These are phyloP conservation scores for Bruchidius siliquastri DNA, from an alignment of 2,888 invertebrate genomes.

Conservation along the genomic window DNA sequence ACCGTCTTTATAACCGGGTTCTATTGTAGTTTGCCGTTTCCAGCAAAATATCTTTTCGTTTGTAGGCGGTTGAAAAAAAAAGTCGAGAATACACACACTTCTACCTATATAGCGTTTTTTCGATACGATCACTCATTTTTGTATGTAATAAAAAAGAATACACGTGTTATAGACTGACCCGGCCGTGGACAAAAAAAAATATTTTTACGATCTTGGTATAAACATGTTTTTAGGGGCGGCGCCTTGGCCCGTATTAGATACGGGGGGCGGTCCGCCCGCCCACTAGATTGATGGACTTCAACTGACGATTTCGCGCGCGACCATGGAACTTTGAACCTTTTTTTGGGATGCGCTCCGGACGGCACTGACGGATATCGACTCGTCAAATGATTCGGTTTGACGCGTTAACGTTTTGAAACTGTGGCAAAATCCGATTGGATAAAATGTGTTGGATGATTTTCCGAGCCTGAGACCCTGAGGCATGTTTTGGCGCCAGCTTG, in stretches of 20 bases:
- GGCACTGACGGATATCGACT: not conserved
- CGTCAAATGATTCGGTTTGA: too few species aligned
- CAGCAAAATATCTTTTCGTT: not conserved
- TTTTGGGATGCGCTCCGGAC: not conserved
- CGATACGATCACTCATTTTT: not conserved
- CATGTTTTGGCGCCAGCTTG: too few species aligned
- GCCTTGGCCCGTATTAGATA: constrained; percentile 12
- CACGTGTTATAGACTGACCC: constrained; percentile 45
- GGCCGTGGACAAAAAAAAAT: constrained; percentile 37
- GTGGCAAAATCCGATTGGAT: too few species aligned
- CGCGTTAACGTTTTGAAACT: too few species aligned
- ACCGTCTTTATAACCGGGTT: too few species aligned
- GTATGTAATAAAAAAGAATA: not conserved
- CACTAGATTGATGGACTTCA: constrained; percentile 9
- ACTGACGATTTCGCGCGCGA: not conserved
- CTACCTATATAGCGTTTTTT: not conserved
- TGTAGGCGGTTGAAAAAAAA: not conserved
- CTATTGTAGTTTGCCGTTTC: not conserved
- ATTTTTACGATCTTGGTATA: constrained; percentile 19
- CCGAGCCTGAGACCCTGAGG: too few species aligned
- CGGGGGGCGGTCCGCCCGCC: constrained; percentile 1
- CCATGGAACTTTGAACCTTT: not conserved
- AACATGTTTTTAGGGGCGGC: not conserved
- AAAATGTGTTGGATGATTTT: too few species aligned
- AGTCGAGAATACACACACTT: not conserved